Evolutionary conservation across 2,888 invertebrate species (phyloP), one percentile per base, ranked within the genome.

Genomic region (Drosophila greeni): DNA sequence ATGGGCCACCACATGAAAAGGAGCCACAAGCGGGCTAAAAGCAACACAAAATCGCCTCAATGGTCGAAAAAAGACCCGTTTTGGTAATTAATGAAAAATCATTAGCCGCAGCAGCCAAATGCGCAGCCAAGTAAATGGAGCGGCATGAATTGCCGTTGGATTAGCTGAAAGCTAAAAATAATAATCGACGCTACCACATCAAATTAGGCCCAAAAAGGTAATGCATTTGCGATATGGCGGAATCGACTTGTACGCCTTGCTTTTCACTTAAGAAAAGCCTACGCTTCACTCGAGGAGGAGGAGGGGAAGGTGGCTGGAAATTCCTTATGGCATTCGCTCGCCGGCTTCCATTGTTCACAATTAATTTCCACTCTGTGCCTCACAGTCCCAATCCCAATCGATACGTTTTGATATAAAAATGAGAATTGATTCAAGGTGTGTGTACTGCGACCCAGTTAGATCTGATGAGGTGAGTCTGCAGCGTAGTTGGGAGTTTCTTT

Each of bases 1-100:
- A 68, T 48, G 67, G 58, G 42, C 54, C 49, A 51, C 54, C 49
- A 51, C 43, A 24, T 34, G 51, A 47, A 18, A 31, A 34, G 57
- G 58, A 57, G 48, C 48, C 53, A 59, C 49, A 55, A 47, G 14
- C 18, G 29, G 18, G 29, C 18, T 31, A 31, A 55, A 26, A 42
- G 34, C 53, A 51, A 53, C 43, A 33, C 40, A 56, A 59, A 55
- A 58, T 47, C 60, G 36, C 29, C 70, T 53, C 64, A 65, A 66
- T 65, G 61, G 60, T 53, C 69, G n/a, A n/a, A 53, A 53, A 80
- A 55, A 80, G 62, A 78, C 82, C 62, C 71, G 78, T 81, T 79
- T 82, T 57, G 71, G 74, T 76, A 76, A 81, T 74, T 77, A 77
- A 78, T 71, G 73, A 70, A 65, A 66, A 72, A 49, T 59, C 66